Base-by-base conservation (phyloP, 2,888 invertebrate species). In the Campoplex nolae region DNA sequence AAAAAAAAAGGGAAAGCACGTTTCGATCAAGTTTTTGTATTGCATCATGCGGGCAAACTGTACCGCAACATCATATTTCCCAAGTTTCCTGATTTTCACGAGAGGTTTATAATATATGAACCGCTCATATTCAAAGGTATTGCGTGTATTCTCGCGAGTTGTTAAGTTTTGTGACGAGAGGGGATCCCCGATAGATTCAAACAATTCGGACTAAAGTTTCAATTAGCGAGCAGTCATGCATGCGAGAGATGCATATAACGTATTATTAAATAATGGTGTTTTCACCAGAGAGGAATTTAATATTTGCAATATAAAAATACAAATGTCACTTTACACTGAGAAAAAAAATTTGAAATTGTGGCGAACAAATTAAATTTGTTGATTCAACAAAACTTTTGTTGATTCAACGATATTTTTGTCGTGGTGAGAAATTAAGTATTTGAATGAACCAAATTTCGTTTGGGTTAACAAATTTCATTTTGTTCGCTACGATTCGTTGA, bases 141-240 rank as follows among this genome's bases (percentile, higher is more conserved):
- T 73, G 73, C 54, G 54, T 54, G 23, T n/a, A 18, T 32, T 6
- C 3, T 70, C 51, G 51, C 11, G 51, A 73, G 54, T 73, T 51
- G 32, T 3, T 35, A 35, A 73, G 51, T 73, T 73, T 51, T n/a
- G 51, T 54, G 48, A 3, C 51, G 32, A 51, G 56, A n/a, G n/a
- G 13, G 56, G 23, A n/a, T 74, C 38, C 74, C 18, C 51, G 73
- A 9, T 73, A 51, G n/a, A 54, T 35, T 23, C 23, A 32, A 54
- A 28, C 51, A 73, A 73, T 58, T 23, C 28, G 38, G 38, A n/a
- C 58, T 32, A 35, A 75, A 58, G 35, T 42, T 56, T 23, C 74
- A 58, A 75, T 56, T 58, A 42, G 16, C 28, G 11, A 54, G 56
- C 73, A 71, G 23, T 48, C 45, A 28, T 13, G 38, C 38, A 38